A percentile compares a stretch with the other conserved stretches of the same genome.
Conservation (phyloP, 2,888 invertebrate genomes). For the Hirtodrosophila confusa region DNA sequence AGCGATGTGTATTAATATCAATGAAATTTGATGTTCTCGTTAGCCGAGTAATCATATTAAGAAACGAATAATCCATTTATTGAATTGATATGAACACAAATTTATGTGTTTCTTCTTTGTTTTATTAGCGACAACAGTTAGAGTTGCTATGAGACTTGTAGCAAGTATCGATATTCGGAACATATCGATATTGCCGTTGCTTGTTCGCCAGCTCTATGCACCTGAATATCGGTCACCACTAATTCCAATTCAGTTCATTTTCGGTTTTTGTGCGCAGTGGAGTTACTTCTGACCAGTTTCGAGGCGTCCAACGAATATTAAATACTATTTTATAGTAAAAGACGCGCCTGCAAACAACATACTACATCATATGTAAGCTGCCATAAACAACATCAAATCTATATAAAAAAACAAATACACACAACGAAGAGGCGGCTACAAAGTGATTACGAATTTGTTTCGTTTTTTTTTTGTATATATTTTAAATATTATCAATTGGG, state of each 20-base stretch:
- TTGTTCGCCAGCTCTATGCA: slow-evolving; percentile 4
- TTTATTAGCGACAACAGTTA: too few relatives aligned
- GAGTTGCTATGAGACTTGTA: too few relatives aligned
- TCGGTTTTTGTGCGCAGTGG: slow-evolving; percentile 55
- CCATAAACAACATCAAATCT: slow-evolving; percentile 4
- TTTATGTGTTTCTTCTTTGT: too few relatives aligned
- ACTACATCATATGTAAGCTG: slow-evolving; percentile 23
- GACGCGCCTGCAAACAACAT: slow-evolving; percentile 44
- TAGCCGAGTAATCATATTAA: too few relatives aligned
- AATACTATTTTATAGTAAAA: slow-evolving; percentile 34
- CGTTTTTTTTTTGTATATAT: slow-evolving; percentile 32
- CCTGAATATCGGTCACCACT: slow-evolving; percentile 32
- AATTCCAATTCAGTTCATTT: slow-evolving; percentile 50
- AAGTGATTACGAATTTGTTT: slow-evolving; percentile 67
- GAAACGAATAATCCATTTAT: too few relatives aligned
- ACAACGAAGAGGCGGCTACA: slow-evolving; percentile 25
- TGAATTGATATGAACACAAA: too few relatives aligned
- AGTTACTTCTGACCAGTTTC: slow-evolving; percentile 32
- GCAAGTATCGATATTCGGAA: too few relatives aligned
- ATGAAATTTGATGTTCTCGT: too few relatives aligned
- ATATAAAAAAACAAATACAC: slow-evolving; percentile 14
- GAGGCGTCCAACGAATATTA: slow-evolving; percentile 40
- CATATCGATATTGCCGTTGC: slow-evolving; percentile 5
- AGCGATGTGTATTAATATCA: too few relatives aligned
- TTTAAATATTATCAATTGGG: slow-evolving; percentile 17